Base-by-base conservation (phyloP, 2,113 vertebrate species). In the Pterocles burchelli region DNA sequence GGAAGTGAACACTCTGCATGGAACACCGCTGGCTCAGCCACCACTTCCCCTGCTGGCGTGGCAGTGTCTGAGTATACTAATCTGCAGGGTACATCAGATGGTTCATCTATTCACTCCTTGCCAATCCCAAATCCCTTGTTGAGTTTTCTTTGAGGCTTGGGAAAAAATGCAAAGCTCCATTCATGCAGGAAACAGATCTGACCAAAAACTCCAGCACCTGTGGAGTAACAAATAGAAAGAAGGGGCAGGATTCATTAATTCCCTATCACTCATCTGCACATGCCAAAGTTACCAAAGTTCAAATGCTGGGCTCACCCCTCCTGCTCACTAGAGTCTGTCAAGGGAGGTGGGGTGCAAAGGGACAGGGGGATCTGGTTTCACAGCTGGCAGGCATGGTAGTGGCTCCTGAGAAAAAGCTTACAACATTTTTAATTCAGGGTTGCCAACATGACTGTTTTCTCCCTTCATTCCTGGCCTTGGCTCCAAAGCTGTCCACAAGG, bases 71-170 rank as follows among this genome's bases (percentile, higher is more conserved):
- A 90, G 82, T 83, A 85, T 91, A 90, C 68, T 94, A 90, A 91
- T 96, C 93, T 80, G 63, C 92, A 84, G 75, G 90, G 79, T 90
- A 90, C 73, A 90, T 96, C 95, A 95, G 90, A 95, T 96, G 90
- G 85, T 38, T 90, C 92, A 96, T 86, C 85, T 94, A 93, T 97
- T 94, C 92, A 96, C 85, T 84, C 45, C 58, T 90, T 33, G 79
- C 92, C 92, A 95, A 51, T 25, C 76, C 62, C 52, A 95, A 94
- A 96, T 85, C 90, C 73, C 88, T 92, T 8, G 13, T 63, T 43
- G 85, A 89, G 88, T 74, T 95, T 94, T 90, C 72, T 96, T 48
- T 96, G 85, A 93, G 85, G 65, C 57, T 48, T 75, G 71, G 57
- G 73, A 92, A 93, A 93, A 93, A 94, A 66, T 2, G 66, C 55